A percentile compares a stretch with the other conserved stretches of the same genome.
Evolutionary conservation across 2,888 invertebrate species (phyloP).

Genomic region (Lomographa bimaculata): DNA sequence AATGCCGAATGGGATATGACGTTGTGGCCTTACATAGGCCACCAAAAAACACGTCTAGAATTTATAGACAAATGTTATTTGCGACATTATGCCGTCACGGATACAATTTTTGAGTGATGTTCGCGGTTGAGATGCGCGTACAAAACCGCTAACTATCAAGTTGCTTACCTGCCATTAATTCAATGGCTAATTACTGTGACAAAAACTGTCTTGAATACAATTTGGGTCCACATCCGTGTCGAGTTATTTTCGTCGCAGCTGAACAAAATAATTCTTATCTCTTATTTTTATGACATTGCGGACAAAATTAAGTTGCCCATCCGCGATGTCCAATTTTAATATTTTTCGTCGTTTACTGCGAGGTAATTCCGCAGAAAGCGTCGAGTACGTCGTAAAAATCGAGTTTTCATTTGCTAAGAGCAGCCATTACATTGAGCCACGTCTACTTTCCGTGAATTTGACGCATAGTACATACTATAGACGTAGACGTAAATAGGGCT

Average conservation of each 20-base stretch:
- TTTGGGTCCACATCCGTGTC: constrained; percentile 11
- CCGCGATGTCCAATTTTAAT: constrained; percentile 44
- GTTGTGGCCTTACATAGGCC: neutral
- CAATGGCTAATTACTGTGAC: constrained; percentile 13
- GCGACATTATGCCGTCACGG: constrained; percentile 11
- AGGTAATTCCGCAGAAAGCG: constrained; percentile 64
- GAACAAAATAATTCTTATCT: constrained; percentile 2
- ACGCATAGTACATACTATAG: too few species aligned
- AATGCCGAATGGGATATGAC: too few species aligned
- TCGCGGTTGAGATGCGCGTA: constrained; percentile 1
- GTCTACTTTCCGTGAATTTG: constrained; percentile 53
- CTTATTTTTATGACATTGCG: constrained; percentile 16
- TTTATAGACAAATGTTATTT: constrained; percentile 47
- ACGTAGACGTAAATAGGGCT: constrained; percentile 40
- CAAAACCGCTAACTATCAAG: constrained; percentile 8
- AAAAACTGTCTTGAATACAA: constrained; percentile 12
- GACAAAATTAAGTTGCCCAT: constrained; percentile 18
- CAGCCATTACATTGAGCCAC: constrained; percentile 51
- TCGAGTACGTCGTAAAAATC: constrained; percentile 62
- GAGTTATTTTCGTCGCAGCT: constrained; percentile 6
- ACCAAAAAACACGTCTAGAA: constrained; percentile 1
- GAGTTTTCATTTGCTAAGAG: constrained; percentile 75
- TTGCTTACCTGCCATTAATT: constrained; percentile 12
- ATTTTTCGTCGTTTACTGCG: constrained; percentile 45
- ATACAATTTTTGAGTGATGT: constrained; percentile 15